Conservation (phyloP, 2,888 invertebrate species). For the Deilephila porcellus region DNA sequence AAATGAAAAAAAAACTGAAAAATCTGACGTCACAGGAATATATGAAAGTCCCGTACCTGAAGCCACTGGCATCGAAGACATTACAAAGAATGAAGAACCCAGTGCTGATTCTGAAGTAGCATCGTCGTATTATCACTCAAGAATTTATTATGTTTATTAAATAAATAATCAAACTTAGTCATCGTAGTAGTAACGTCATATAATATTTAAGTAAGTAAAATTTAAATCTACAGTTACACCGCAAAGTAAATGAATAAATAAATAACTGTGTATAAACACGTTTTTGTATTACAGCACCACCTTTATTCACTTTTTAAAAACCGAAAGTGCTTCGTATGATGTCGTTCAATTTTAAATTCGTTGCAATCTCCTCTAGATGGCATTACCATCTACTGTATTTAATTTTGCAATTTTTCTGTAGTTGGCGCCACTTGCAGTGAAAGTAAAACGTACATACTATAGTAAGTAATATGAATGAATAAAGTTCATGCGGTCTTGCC, state of each 20-base stretch:
- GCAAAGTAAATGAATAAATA: constrained; percentile 41
- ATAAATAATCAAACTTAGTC: constrained; percentile 30
- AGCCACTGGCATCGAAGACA: constrained; percentile 35
- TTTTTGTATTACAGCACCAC: constrained; percentile 42
- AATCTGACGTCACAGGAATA: background rate
- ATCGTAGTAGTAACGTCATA: no score
- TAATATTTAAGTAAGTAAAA: constrained; percentile 34
- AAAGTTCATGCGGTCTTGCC: background rate
- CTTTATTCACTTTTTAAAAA: constrained; percentile 33
- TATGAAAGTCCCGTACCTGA: background rate
- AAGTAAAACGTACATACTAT: background rate
- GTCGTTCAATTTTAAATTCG: constrained; percentile 12
- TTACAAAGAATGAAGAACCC: constrained; percentile 46
- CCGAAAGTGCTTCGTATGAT: background rate
- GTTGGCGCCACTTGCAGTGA: constrained; percentile 8
- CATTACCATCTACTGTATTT: constrained; percentile 18
- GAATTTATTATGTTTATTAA: constrained; percentile 66
- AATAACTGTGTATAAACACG: constrained; percentile 26
- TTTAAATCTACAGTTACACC: constrained; percentile 33
- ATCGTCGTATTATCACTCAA: constrained; percentile 74
- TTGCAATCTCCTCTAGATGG: constrained; percentile 36
- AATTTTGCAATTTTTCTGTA: background rate
- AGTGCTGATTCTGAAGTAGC: constrained; percentile 69
- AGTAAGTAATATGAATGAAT: background rate
- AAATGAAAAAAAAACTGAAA: background rate